phyloP scores from a whole-genome alignment of 1,140 invertebrate species.

The Bicyclus anynana region DNA sequence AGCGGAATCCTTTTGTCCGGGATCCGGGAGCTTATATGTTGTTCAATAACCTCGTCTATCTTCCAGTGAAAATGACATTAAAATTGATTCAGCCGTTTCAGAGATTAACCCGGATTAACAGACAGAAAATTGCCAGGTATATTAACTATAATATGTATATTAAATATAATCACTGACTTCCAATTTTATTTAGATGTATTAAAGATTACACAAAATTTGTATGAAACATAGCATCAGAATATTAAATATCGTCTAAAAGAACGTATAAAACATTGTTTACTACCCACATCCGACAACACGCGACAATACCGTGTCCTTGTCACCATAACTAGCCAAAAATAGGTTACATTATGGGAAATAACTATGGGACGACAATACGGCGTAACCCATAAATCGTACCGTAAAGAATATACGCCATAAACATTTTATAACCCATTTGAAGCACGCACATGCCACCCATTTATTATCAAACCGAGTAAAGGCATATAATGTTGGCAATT shows the following conservation, averaged over 20 bases:
- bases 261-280: background rate
- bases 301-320: slow-evolving; percentile 6
- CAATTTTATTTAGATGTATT: no score
- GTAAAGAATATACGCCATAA: slow-evolving; percentile 51
- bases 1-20: no score
- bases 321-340: slow-evolving; percentile 24
- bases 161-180: no score
- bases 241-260: background rate
- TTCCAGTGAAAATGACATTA: no score
- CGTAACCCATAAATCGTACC: slow-evolving; percentile 34
- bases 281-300: background rate
- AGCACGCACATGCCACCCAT: slow-evolving; percentile 34
- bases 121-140: no score
- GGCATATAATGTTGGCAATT: slow-evolving; percentile 3
- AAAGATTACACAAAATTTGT: no score
- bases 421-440: slow-evolving; percentile 53
- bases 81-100: no score
- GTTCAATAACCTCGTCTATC: no score
- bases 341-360: slow-evolving; percentile 28
- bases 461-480: slow-evolving; percentile 10
- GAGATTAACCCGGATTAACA: no score
- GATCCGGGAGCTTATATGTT: no score
- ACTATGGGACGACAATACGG: slow-evolving; percentile 30
- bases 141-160: no score
- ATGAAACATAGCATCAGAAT: background rate